Conservation (phyloP, 2,797 vertebrate species). For the Pempheris klunzingeri region DNA sequence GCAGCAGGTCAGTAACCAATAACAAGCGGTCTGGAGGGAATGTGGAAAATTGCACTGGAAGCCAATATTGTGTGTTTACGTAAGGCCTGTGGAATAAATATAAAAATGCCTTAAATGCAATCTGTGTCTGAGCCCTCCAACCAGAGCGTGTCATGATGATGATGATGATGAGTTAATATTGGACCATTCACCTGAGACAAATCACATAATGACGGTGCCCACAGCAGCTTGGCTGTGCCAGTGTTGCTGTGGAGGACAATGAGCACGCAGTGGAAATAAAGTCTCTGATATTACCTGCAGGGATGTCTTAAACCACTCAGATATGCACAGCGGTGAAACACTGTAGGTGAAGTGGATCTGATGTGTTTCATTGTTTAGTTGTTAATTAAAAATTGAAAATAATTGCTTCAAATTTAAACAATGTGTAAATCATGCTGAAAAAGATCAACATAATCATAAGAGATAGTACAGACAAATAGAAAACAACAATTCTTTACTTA, state of each 20-base stretch:
- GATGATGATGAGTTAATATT: slow-evolving; percentile 5
- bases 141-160: not conserved
- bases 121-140: not conserved
- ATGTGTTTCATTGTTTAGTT: not conserved
- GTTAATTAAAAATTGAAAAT: not conserved
- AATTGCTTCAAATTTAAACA: not conserved
- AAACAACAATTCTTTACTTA: no score
- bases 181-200: not conserved
- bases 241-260: not conserved
- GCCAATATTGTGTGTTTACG: not conserved
- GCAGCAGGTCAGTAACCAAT: slow-evolving; percentile 89
- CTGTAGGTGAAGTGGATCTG: not conserved
- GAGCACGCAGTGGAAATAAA: not conserved
- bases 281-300: not conserved
- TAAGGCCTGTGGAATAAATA: not conserved
- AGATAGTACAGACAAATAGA: no score
- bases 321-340: not conserved
- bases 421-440: no score
- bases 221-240: not conserved
- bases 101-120: not conserved
- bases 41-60: not conserved
- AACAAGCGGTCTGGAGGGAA: not conserved
- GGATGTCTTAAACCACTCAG: not conserved
- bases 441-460: no score
- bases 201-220: not conserved